A percentile compares a stretch with the other conserved stretches of the same genome.
Evolutionary conservation across 2,113 vertebrate genomes (phyloP).

Genomic region (Rutilus rutilus): DNA sequence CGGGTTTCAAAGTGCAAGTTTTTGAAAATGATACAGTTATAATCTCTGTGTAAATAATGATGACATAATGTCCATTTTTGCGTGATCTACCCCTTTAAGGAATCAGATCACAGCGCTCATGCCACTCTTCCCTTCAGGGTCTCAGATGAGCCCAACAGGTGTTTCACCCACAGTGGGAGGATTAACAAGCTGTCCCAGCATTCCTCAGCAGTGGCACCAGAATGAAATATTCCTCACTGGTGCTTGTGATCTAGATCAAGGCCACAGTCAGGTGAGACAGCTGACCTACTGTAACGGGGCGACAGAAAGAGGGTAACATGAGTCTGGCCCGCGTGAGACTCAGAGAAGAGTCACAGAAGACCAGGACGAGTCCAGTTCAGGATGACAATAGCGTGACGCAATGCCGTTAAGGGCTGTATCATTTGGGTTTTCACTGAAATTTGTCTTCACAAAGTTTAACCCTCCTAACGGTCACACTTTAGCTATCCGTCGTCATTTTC

Average conservation of each 20-base stretch:
- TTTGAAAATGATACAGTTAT: no score
- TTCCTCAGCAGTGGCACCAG: slow-evolving; percentile 58
- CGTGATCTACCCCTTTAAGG: no score
- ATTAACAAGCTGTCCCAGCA: slow-evolving; percentile 70
- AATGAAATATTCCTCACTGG: slow-evolving; percentile 64
- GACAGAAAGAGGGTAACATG: slow-evolving; percentile 16
- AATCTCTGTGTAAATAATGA: not conserved
- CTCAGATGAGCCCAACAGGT: slow-evolving; percentile 67
- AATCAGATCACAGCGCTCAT: no score
- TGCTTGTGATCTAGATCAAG: slow-evolving; percentile 10
- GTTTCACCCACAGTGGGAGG: slow-evolving; percentile 60
- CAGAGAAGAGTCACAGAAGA: no score
- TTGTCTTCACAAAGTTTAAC: no score
- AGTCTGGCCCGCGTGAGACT: not conserved
- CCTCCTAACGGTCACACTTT: not conserved
- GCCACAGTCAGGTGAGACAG: slow-evolving; percentile 61
- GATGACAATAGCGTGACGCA: not conserved
- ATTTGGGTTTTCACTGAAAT: not conserved
- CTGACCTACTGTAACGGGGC: slow-evolving; percentile 50
- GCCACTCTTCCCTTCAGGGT: not conserved
- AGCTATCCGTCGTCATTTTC: not conserved
- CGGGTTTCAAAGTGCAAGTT: no score
- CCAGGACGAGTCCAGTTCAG: not conserved
- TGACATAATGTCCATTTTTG: not conserved
- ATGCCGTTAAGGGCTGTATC: not conserved